These are phyloP conservation scores for Meriones unguiculatus DNA, from an alignment of 2,113 vertebrate genomes.

Conservation along the genomic window DNA sequence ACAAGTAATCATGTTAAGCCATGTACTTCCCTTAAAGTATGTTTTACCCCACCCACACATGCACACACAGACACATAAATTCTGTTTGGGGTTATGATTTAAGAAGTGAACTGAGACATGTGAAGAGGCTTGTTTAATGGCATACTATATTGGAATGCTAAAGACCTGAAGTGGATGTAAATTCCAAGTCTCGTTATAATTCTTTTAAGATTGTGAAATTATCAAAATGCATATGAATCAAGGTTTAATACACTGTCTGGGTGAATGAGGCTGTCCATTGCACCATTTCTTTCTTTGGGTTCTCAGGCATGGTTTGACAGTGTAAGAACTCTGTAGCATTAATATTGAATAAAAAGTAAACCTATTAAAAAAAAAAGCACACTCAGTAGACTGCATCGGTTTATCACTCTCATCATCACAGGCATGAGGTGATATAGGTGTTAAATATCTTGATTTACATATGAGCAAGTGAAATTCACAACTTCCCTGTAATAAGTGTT, in stretches of 20 bases:
- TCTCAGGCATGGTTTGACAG: slow-evolving; percentile 87
- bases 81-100: slow-evolving; percentile 72
- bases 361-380: slow-evolving; percentile 53
- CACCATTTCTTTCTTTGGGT: slow-evolving; percentile 79
- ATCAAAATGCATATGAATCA: slow-evolving; percentile 79
- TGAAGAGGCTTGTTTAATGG: slow-evolving; percentile 74
- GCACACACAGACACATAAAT: slow-evolving; percentile 64
- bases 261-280: slow-evolving; percentile 85
- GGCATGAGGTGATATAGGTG: slow-evolving; percentile 4
- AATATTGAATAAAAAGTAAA: slow-evolving; percentile 88
- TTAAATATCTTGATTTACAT: slow-evolving; percentile 33
- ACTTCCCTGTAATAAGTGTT: background rate
- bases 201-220: slow-evolving; percentile 76
- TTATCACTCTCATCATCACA: slow-evolving; percentile 48
- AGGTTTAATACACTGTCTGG: slow-evolving; percentile 83
- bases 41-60: slow-evolving; percentile 51
- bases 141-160: slow-evolving; percentile 70
- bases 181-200: slow-evolving; percentile 61
- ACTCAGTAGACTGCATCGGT: background rate
- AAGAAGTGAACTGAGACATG: slow-evolving; percentile 64
- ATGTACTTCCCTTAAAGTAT: background rate
- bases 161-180: slow-evolving; percentile 77
- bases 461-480: slow-evolving; percentile 27
- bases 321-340: slow-evolving; percentile 87
- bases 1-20: slow-evolving; percentile 72